These are phyloP conservation scores for Drosophila pachea DNA, from an alignment of 1,140 invertebrate genomes.

Conservation along the genomic window DNA sequence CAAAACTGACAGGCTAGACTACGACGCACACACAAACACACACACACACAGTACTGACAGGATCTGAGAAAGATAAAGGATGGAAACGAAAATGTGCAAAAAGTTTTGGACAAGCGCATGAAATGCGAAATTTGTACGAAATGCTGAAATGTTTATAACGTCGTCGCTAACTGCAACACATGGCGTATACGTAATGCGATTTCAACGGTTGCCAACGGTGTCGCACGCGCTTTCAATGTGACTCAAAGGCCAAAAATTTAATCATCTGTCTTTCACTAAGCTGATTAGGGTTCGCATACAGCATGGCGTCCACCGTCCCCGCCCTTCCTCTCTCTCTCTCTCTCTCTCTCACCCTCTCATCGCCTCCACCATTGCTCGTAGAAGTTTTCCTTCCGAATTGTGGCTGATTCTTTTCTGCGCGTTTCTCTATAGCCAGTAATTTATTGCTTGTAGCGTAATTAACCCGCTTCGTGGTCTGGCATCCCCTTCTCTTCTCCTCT, in stretches of 20 bases:
- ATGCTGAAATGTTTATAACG: constrained; percentile 30
- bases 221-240: constrained; percentile 51
- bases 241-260: constrained; percentile 55
- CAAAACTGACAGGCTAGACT: constrained; percentile 47
- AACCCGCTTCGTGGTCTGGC: constrained; percentile 60
- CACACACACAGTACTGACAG: neutral
- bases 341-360: neutral
- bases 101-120: constrained; percentile 30
- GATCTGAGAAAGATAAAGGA: constrained; percentile 15
- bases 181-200: constrained; percentile 68
- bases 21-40: neutral
- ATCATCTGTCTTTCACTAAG: constrained; percentile 61
- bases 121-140: constrained; percentile 24
- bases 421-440: constrained; percentile 62
- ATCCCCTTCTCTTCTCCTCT: neutral
- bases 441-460: constrained; percentile 76
- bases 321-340: neutral
- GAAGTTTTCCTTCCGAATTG: neutral
- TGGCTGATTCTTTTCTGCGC: constrained; percentile 6
- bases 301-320: neutral
- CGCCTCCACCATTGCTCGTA: too few species aligned
- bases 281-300: constrained; percentile 62
- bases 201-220: constrained; percentile 54
- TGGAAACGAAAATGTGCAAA: constrained; percentile 28
- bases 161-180: constrained; percentile 52